Base-by-base conservation (phyloP, 2,888 invertebrate genomes). In the Ornithoptera alexandrae region DNA sequence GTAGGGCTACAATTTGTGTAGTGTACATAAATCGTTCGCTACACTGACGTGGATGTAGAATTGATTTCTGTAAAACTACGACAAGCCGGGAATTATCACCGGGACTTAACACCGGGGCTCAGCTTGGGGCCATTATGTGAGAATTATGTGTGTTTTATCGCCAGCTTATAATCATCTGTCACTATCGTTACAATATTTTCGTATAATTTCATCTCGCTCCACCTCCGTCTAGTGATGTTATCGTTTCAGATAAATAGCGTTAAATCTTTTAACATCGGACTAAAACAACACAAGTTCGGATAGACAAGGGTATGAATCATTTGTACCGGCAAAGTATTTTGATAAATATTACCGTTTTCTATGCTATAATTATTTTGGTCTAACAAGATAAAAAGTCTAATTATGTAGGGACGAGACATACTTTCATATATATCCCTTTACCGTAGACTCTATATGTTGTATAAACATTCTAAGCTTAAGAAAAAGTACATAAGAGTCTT, bases 61-160 rank as follows among this genome's bases (percentile, higher is more conserved):
- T 87, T 86, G 85, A 88, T 88, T 85, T 84, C 82, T 77, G 76
- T 79, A 73, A 74, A 76, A 75, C 75, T 74, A 72, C 75, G 72
- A 75, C 74, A 77, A 84, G 81, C 81, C 81, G 82, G 81, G 84
- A 84, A 88, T 88, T 86, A 85, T 81, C 81, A 81, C 72, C 78
- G 76, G 74, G 76, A 72, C 75, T 78, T 82, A 82, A 82, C 81
- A 80, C 78, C 76, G 71, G 77, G 74, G 76, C 76, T 75, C 79
- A 67, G 74, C 76, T 75, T 76, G 76, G 77, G 81, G 82, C 89
- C 84, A 89, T 91, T 90, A 89, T 81, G 80, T 81, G 84, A 84
- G 90, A 92, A 92, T 92, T 91, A 91, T 92, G 91, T 92, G 86
- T 92, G 91, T 92, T 92, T 92, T 92, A 92, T 92, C 91, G 88